These are phyloP conservation scores for Pemphredon lugubris DNA, from an alignment of 2,888 invertebrate genomes.

Conservation along the genomic window DNA sequence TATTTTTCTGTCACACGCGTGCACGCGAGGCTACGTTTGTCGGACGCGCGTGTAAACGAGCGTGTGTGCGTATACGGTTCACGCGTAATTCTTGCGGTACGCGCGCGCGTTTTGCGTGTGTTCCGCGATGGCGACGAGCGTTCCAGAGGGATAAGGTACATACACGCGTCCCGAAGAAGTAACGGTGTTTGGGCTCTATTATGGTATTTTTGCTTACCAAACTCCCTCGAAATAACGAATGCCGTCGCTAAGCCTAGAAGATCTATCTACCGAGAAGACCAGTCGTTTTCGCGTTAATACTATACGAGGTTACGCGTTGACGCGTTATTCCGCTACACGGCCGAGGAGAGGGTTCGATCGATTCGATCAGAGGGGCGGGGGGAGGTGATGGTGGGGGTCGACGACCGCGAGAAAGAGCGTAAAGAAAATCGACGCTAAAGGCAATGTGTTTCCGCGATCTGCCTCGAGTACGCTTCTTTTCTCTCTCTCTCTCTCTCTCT, in stretches of 20 bases:
- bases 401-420: conserved; percentile 59
- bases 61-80: conserved; percentile 12
- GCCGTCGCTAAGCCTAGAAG: conserved; percentile 61
- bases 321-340: conserved; percentile 56
- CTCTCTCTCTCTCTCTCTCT: too few species aligned
- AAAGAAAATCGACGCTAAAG: conserved; percentile 71
- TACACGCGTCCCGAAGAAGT: conserved; percentile 37
- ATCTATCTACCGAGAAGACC: conserved; percentile 65
- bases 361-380: conserved; percentile 62
- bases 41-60: conserved; percentile 21
- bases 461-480: conserved; percentile 47
- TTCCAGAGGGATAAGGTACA: conserved; percentile 34
- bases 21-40: conserved; percentile 41
- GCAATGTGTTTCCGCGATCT: conserved; percentile 64
- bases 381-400: conserved; percentile 63
- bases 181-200: conserved; percentile 50
- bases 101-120: not conserved
- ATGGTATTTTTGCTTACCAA: conserved; percentile 50
- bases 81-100: conserved; percentile 2
- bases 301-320: conserved; percentile 57
- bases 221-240: conserved; percentile 53
- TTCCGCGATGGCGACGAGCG: too few species aligned
- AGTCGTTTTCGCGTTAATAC: conserved; percentile 59
- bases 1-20: conserved; percentile 55
- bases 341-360: conserved; percentile 62